Evolutionary conservation across 2,113 vertebrate genomes (phyloP).

Genomic region (Campylorhamphus procurvoides): DNA sequence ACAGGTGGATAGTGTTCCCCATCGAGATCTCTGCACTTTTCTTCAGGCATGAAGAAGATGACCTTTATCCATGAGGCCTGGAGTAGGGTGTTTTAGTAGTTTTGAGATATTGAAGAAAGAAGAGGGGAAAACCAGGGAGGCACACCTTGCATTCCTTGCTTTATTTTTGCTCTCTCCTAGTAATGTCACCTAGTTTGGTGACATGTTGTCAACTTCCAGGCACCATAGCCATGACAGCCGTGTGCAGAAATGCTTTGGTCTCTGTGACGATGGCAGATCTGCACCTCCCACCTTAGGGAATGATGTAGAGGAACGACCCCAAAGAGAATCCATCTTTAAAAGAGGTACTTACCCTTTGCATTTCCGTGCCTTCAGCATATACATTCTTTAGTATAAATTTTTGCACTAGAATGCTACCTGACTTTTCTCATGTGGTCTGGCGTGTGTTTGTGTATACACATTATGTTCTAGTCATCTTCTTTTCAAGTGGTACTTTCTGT

Average conservation of each 20-base stretch:
- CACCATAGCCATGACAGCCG: not conserved
- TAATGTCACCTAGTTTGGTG: not conserved
- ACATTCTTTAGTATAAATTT: slow-evolving; percentile 3
- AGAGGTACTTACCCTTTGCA: not conserved
- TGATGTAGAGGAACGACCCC: not conserved
- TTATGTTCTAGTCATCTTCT: not conserved
- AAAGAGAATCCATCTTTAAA: not conserved
- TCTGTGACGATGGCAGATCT: not conserved
- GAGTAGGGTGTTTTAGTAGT: not conserved
- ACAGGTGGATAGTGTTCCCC: not conserved
- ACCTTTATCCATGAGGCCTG: not conserved
- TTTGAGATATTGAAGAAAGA: not conserved
- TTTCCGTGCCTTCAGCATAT: slow-evolving; percentile 7
- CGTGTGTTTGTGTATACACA: not conserved
- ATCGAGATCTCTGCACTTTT: not conserved
- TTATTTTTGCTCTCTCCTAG: not conserved
- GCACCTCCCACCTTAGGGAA: not conserved
- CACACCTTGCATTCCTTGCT: not conserved
- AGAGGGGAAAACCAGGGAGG: not conserved
- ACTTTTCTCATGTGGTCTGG: slow-evolving; percentile 18
- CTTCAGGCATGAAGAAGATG: not conserved
- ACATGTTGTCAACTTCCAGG: not conserved
- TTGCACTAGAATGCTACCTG: not conserved
- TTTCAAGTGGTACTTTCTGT: not conserved
- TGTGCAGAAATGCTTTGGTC: not conserved